Percentiles rank a stretch among this genome's conserved stretches.
Evolutionary conservation across 2,888 invertebrate species (phyloP).

Genomic region (Caenorhabditis wallacei): DNA sequence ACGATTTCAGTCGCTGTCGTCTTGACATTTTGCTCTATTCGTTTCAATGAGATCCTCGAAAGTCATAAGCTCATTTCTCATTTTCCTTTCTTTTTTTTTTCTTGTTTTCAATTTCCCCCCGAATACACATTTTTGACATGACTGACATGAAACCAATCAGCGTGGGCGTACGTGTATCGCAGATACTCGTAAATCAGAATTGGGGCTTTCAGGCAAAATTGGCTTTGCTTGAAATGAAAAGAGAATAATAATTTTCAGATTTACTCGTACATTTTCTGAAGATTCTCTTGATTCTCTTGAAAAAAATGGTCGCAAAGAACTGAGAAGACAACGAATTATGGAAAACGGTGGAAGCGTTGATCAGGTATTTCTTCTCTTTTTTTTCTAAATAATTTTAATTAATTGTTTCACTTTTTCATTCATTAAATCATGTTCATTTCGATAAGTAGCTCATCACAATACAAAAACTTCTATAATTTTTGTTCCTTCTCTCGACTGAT

Average conservation of each 20-base stretch:
- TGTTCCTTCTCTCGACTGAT: not conserved
- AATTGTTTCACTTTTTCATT: too few species aligned
- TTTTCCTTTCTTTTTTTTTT: slow-evolving; percentile 32
- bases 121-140: slow-evolving; percentile 46
- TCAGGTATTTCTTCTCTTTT: slow-evolving; percentile 20
- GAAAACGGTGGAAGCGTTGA: slow-evolving; percentile 56
- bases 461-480: not conserved
- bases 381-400: not conserved
- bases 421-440: too few species aligned
- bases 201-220: slow-evolving; percentile 35
- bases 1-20: not conserved
- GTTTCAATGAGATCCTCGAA: slow-evolving; percentile 43
- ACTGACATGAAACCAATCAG: slow-evolving; percentile 60
- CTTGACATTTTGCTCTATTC: slow-evolving; percentile 23
- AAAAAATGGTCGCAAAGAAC: slow-evolving; percentile 70
- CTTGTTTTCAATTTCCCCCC: slow-evolving; percentile 41
- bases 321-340: slow-evolving; percentile 69
- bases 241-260: slow-evolving; percentile 58
- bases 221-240: slow-evolving; percentile 11
- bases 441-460: not conserved
- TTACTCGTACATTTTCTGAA: slow-evolving; percentile 75
- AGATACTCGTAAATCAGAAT: slow-evolving; percentile 48
- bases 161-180: slow-evolving; percentile 11
- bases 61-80: slow-evolving; percentile 48
- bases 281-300: slow-evolving; percentile 75